Base-by-base conservation (phyloP, 2,888 invertebrate species). In the Monochamus alternatus region DNA sequence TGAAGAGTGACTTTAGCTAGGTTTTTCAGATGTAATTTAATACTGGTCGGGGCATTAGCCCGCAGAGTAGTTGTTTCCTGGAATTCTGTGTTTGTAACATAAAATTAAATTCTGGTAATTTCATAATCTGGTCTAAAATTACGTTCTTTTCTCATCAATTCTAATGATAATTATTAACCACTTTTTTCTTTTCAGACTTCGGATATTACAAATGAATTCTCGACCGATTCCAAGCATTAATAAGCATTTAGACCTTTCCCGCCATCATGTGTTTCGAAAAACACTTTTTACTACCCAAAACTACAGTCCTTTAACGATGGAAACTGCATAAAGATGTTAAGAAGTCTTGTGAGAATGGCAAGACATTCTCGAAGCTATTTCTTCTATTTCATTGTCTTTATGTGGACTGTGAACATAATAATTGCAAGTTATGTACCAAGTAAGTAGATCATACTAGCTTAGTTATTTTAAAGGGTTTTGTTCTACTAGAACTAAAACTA, bases 321-420 rank as follows among this genome's bases (percentile, higher is more conserved):
- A 62, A 30, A 43, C 44, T 10, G 67, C 38, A 8, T 67, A 55
- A 30, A 44, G 31, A 62, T 32, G 43, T 5, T 30, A 22, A 5
- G 14, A 31, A 70, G 30, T 43, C 31, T 67, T n/a, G 32, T 52
- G 75, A 78, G 75, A 71, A 76, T 75, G 78, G 73, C 73, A 22
- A 71, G 30, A 43, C 64, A 73, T 74, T 75, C 75, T 73, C 74
- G 68, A 59, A 58, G 58, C 47, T 73, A 71, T 47, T 59, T 67
- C 43, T 12, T 76, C 59, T 74, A 68, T 70, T 74, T 75, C 44
- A 47, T 75, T 38, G 30, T 77, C 2, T 52, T 76, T 62, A 14
- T 58, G 66, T 75, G 62, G 47, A 60, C 62, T 38, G 62, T 70
- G 62, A n/a, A 62, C 47, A 22, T 70, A 12, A 14, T 47, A 7